Conservation (phyloP, 2,797 vertebrate species). For the Garrulus glandarius region DNA sequence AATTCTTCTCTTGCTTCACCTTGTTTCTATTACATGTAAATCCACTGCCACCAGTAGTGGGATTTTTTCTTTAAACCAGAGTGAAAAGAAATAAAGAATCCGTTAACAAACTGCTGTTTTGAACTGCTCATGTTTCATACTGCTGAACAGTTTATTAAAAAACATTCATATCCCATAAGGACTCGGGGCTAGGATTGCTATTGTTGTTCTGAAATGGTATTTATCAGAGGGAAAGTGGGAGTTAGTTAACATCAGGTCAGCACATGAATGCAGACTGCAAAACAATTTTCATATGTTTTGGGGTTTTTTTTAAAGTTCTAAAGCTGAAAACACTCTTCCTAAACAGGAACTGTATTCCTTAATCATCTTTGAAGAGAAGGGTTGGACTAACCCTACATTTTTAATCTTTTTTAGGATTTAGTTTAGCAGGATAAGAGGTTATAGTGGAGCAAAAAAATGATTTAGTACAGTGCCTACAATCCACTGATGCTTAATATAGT, state of each 20-base stretch:
- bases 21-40: neutral
- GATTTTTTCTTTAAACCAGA: neutral
- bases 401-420: conserved; percentile 58
- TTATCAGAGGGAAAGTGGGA: neutral
- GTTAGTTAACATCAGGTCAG: neutral
- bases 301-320: neutral
- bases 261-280: neutral
- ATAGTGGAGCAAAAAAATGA: conserved; percentile 8
- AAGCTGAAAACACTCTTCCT: neutral
- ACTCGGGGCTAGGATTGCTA: neutral
- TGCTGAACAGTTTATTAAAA: neutral
- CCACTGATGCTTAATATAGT: neutral
- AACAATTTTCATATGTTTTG: neutral
- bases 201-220: neutral
- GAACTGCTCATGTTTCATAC: neutral
- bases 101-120: neutral
- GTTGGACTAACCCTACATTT: neutral
- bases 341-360: neutral
- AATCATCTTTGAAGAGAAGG: conserved; percentile 30
- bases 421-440: conserved; percentile 28
- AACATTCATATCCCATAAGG: neutral
- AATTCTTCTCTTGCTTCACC: neutral
- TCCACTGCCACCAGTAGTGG: neutral
- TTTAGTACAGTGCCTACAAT: neutral
- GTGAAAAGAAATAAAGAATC: neutral